A percentile compares a stretch with the other conserved stretches of the same genome.
Conservation (phyloP, 2,797 vertebrate species). For the Sebastes baramenuke region DNA sequence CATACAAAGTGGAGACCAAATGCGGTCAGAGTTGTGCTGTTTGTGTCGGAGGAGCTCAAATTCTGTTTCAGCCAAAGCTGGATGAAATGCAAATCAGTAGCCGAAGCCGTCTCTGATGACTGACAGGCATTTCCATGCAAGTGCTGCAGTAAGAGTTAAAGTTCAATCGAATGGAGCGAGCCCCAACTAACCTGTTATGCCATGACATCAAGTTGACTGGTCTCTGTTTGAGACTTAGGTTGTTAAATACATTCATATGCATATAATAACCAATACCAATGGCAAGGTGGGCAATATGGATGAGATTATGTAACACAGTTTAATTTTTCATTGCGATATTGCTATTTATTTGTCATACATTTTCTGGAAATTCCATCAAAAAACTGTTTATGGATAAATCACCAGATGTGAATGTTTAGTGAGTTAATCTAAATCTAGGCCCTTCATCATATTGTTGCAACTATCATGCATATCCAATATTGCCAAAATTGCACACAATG, state of each 20-base stretch:
- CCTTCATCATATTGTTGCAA: background rate
- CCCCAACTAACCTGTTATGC: slow-evolving; percentile 4
- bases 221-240: background rate
- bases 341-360: background rate
- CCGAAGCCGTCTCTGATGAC: slow-evolving; percentile 18
- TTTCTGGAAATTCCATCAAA: background rate
- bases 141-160: slow-evolving; percentile 14
- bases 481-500: background rate
- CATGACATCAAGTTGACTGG: background rate
- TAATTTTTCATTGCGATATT: background rate
- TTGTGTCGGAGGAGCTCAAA: slow-evolving; percentile 35
- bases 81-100: slow-evolving; percentile 43
- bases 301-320: background rate
- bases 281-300: background rate
- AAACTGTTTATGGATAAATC: background rate
- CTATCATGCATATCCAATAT: background rate
- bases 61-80: slow-evolving; percentile 33
- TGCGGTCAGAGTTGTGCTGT: slow-evolving; percentile 6
- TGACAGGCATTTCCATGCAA: slow-evolving; percentile 23
- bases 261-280: background rate
- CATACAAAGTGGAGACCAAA: slow-evolving; percentile 34
- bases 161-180: slow-evolving; percentile 22
- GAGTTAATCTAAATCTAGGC: background rate
- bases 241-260: background rate
- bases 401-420: background rate